Conservation (phyloP, 2,113 vertebrate genomes). For the Rhodinocichla rosea region DNA sequence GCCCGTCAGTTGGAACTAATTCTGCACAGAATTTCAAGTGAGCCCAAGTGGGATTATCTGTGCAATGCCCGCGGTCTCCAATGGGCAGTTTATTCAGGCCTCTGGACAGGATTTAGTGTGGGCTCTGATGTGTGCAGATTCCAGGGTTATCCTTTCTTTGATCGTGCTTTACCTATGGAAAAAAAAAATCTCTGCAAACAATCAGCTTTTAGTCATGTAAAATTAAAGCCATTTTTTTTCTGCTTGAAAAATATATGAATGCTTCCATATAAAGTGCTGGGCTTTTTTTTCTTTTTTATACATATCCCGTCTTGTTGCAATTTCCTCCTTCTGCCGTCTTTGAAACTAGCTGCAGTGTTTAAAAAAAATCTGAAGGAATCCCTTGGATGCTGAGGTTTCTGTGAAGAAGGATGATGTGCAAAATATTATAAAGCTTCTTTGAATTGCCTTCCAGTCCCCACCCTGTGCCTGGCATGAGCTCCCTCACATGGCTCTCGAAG, state of each 20-base stretch:
- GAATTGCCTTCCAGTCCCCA: not conserved
- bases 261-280: not conserved
- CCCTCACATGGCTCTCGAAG: not conserved
- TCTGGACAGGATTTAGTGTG: constrained; percentile 47
- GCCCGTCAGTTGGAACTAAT: constrained; percentile 67
- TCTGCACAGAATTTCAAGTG: constrained; percentile 64
- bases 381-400: not conserved
- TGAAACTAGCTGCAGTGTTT: not conserved
- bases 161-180: constrained; percentile 26
- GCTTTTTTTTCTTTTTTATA: not conserved
- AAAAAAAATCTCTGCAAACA: not conserved
- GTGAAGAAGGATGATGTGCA: not conserved
- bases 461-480: not conserved
- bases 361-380: not conserved
- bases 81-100: constrained; percentile 58
- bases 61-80: constrained; percentile 47
- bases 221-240: constrained; percentile 18
- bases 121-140: constrained; percentile 60
- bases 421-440: not conserved
- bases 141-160: constrained; percentile 57
- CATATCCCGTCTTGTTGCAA: not conserved
- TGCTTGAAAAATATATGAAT: not conserved
- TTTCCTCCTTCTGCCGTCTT: not conserved
- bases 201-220: not conserved
- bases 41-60: constrained; percentile 52